Base-by-base conservation (phyloP, 2,797 vertebrate species). In the Dryobates pubescens region DNA sequence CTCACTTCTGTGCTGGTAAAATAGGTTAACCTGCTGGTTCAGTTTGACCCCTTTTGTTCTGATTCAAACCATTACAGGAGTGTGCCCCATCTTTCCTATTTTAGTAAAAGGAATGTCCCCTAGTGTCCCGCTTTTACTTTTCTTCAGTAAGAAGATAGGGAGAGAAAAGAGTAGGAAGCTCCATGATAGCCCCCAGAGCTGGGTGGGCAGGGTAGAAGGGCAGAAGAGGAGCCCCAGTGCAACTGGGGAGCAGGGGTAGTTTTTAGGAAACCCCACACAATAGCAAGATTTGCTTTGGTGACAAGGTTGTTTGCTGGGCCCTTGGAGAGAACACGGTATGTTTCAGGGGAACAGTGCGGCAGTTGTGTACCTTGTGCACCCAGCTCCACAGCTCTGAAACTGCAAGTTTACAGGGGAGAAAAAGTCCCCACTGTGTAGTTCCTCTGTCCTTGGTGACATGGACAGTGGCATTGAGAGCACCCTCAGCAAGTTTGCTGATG, bases 331-430 rank as follows among this genome's bases (percentile, higher is more conserved):
- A 8, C 17, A 24, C 23, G 34, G 11, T 0, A 0, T 12, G 24
- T 32, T 51, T 0, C 0, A 11, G 27, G 69, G 9, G 1, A 73
- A 2, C 20, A 2, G 5, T 7, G 17, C 29, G 19, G 78, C 45
- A 24, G 27, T 5, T 17, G 5, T 7, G 24, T 2, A 2, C 58
- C 7, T 3, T 7, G 0, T 26, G 11, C 9, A 29, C 38, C 29
- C 20, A 0, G 30, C 45, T 56, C 36, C 32, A n/a, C n/a, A 24
- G 24, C 47, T 86, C 76, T 38, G n/a, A 53, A 74, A 64, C 30
- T 2, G 1, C 7, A 10, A 51, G 16, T 2, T 29, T 27, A n/a
- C 7, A n/a, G 5, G 24, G 27, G 12, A 71, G 32, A 54, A 59
- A 51, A 30, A 2, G 0, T 59, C 47, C 47, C 43, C 36, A 54